A percentile compares a stretch with the other conserved stretches of the same genome.
phyloP scores from a whole-genome alignment of 2,797 vertebrate genomes.

The Anguilla obscura region DNA sequence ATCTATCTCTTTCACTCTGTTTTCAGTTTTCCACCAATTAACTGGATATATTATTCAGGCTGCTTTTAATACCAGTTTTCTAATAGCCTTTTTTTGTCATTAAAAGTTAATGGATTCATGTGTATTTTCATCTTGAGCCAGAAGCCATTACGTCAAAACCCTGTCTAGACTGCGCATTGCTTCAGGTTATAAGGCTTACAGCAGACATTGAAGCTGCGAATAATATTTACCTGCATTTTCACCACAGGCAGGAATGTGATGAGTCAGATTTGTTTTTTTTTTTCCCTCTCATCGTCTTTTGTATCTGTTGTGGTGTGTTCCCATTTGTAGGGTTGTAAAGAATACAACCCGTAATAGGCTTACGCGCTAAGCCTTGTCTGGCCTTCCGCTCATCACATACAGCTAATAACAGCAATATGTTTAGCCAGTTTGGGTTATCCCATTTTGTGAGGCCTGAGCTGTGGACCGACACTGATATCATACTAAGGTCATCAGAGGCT shows the following conservation, averaged over 20 bases:
- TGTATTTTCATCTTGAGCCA: not conserved
- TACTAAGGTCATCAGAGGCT: constrained; percentile 60
- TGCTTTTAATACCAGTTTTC: constrained; percentile 33
- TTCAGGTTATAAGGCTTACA: not conserved
- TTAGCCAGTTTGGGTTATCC: constrained; percentile 57
- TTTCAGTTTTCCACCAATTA: constrained; percentile 46
- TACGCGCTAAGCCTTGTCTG: constrained; percentile 48
- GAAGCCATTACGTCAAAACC: not conserved
- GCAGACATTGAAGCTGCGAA: not conserved
- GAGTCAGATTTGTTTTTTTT: not conserved
- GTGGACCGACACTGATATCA: constrained; percentile 34
- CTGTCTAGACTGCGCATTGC: constrained; percentile 2
- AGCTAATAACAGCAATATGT: constrained; percentile 66
- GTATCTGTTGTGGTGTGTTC: not conserved
- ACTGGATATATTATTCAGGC: constrained; percentile 42
- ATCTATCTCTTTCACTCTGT: constrained; percentile 49
- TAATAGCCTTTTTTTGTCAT: constrained; percentile 34
- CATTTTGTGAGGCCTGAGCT: not conserved
- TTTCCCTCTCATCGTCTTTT: not conserved
- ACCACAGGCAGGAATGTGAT: not conserved
- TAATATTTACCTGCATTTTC: not conserved
- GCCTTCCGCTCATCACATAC: constrained; percentile 58
- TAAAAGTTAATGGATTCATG: not conserved
- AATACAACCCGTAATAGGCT: constrained; percentile 65
- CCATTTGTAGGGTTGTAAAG: constrained; percentile 18